Evolutionary conservation across 2,113 vertebrate genomes (phyloP).

Genomic region (Tachysurus vachellii): DNA sequence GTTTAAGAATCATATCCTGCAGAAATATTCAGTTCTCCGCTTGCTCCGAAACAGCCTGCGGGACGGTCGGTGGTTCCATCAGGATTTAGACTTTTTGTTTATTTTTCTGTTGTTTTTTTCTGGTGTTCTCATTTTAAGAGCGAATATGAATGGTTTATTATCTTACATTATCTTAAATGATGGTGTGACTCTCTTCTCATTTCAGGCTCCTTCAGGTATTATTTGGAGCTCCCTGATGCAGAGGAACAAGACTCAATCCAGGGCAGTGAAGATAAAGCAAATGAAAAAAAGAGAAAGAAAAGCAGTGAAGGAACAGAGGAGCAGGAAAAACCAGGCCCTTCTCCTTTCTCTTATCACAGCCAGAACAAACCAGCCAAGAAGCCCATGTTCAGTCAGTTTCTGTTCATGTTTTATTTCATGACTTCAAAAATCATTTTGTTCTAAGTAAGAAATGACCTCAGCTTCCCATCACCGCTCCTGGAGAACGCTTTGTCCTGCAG

Average conservation of each 20-base stretch:
- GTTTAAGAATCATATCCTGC: conserved; percentile 63
- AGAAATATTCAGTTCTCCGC: conserved; percentile 57
- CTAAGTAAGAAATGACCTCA: not conserved
- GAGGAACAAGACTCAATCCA: not conserved
- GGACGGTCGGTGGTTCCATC: conserved; percentile 59
- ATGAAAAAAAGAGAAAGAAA: conserved; percentile 14
- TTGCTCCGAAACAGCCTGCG: conserved; percentile 58
- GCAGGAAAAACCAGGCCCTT: conserved; percentile 57
- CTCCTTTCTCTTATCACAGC: conserved; percentile 23
- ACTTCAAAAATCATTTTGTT: not conserved
- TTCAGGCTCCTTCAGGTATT: conserved; percentile 58
- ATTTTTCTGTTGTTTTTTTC: not conserved
- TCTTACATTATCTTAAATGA: no score
- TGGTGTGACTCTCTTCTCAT: not conserved
- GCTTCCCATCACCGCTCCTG: not conserved
- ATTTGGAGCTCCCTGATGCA: conserved; percentile 24
- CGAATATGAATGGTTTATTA: not conserved
- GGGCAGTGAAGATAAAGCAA: conserved; percentile 22
- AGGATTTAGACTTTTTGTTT: not conserved
- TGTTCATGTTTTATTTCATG: not conserved
- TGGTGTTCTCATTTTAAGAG: not conserved
- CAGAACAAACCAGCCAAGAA: conserved; percentile 53
- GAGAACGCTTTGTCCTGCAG: not conserved
- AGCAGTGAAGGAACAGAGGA: not conserved
- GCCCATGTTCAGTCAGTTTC: conserved; percentile 35